Conservation (phyloP, 2,797 vertebrate species). For the Carcharodon carcharias region DNA sequence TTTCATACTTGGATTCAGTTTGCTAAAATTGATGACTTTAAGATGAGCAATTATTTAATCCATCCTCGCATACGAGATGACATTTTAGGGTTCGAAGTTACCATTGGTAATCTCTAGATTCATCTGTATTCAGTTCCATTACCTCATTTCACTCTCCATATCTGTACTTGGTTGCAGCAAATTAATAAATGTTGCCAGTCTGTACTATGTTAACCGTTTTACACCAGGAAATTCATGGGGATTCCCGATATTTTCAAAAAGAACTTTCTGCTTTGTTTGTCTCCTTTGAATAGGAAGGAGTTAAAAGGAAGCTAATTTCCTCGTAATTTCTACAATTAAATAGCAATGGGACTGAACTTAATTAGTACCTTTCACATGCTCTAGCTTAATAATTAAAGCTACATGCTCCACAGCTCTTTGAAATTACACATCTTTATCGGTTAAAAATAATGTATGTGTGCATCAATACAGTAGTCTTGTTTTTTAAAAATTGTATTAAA, state of each 20-base stretch:
- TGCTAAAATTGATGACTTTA: not conserved
- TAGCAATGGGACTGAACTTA: conserved; percentile 17
- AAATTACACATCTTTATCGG: not conserved
- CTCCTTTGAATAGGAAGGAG: not conserved
- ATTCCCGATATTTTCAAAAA: not conserved
- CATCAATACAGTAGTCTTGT: not conserved
- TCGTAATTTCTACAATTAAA: conserved; percentile 5
- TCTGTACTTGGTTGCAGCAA: not conserved
- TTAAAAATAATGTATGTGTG: not conserved
- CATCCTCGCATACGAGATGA: not conserved
- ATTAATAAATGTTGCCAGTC: not conserved
- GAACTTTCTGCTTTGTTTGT: conserved; percentile 12
- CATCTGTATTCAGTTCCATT: not conserved
- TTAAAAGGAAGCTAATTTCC: conserved; percentile 14
- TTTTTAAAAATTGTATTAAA: not conserved
- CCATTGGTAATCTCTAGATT: not conserved
- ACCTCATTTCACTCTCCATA: not conserved
- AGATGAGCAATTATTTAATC: not conserved
- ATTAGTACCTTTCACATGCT: conserved; percentile 17
- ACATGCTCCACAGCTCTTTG: not conserved
- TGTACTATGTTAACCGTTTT: not conserved
- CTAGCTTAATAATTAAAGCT: not conserved
- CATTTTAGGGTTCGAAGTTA: not conserved
- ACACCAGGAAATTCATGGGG: not conserved
- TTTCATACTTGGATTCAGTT: not conserved